Base-by-base conservation (phyloP, 1,140 invertebrate species). In the Aphidius ervi region DNA sequence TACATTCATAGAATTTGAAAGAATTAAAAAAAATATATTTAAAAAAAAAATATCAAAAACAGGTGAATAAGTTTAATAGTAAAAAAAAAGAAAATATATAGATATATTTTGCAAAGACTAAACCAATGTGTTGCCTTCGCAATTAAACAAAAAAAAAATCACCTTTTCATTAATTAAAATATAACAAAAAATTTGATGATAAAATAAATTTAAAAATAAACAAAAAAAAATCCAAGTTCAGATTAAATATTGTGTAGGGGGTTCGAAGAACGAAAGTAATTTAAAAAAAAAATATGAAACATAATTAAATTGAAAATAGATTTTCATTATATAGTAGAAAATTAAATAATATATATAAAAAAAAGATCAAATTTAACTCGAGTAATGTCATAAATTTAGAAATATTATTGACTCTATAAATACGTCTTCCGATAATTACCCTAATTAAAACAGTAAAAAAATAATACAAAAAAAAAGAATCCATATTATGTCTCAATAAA, bases 71-170 rank as follows among this genome's bases (percentile, higher is more conserved):
- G 23, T 31, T 31, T 31, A 31, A 31, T 31, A 31, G 4, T 41
- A 16, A 40, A n/a, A 54, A 54, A 54, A 54, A 54, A 54, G 1
- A 4, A 52, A 5, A 52, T 8, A 56, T 6, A 42, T 16, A 45
- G 9, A 20, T 23, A 45, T 16, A 55, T 55, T 45, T 55, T 40
- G 58, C 16, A 39, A 61, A 61, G 59, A 61, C 59, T 61, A 61
- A 54, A 61, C 59, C 59, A 61, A 61, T 37, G 53, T 55, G 59
- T 52, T 61, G 59, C 59, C 59, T 61, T 61, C 46, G 23, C 45
- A 54, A 39, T 47, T 56, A 5, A 37, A 55, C n/a, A n/a, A 40
- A 16, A 48, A 55, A 48, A 39, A 47, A 55, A 16, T 16, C 16
- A 16, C 16, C 16, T 16, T 16, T 16, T 16, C 16, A 16, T 16